Base-by-base conservation (phyloP, 1,140 invertebrate species). In the Zeugodacus cucurbitae region DNA sequence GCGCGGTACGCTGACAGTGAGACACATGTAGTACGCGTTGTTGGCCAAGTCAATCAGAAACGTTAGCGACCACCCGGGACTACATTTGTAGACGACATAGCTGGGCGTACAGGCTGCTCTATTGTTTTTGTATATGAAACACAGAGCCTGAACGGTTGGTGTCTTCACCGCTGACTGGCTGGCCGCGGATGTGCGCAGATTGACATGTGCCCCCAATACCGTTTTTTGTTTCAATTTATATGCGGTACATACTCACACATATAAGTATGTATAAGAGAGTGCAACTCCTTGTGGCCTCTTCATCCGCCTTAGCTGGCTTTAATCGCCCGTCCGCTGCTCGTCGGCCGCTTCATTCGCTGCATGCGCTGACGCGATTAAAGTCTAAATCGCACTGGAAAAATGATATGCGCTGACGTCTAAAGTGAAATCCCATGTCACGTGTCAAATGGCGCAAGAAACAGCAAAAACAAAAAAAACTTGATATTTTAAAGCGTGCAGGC, bases 371-470 rank as follows among this genome's bases (percentile, higher is more conserved):
- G 70, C 70, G 70, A 41, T 74, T 74, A 74, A 34, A 37, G 70
- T 44, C 17, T 41, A 41, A 54, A 54, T 54, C 37, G 37, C 41
- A 34, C 22, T 34, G 44, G 57, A 86, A 58, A 86, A 86, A 86
- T 58, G 57, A 86, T 86, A 86, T 86, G 57, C 85, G 57, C 57
- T 58, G 48, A 86, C 85, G 85, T 86, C 54, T 86, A 86, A 86
- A 86, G 85, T 86, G 85, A 86, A 86, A 86, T 86, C 85, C 57
- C 57, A 86, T 86, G 85, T 86, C 85, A 86, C 85, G 85, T 86
- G 85, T 86, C 85, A 86, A 86, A 86, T 86, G 58, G 58, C 58
- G 54, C 85, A 58, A 86, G 41, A 29, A 48, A 11, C 41, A 62
- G 10, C 6, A 54, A 48, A 34, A 82, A 59, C 22, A 48, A 82